Percentiles rank a stretch among this genome's conserved stretches.
Evolutionary conservation across 2,888 invertebrate species (phyloP).

Genomic region (Acleris laterana): DNA sequence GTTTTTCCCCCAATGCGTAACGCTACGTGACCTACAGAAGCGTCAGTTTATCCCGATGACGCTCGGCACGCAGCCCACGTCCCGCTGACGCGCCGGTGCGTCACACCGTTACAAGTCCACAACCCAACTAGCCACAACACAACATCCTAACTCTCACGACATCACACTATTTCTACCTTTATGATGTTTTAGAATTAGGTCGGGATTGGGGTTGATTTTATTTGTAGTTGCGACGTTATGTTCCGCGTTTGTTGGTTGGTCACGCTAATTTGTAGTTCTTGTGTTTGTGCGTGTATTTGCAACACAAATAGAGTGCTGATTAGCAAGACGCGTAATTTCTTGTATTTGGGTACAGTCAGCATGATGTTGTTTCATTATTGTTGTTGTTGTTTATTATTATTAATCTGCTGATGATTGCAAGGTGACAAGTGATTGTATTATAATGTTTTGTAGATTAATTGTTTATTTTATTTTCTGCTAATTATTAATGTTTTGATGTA

Average conservation of each 20-base stretch:
- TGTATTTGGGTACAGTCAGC: background rate
- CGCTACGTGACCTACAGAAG: slow-evolving; percentile 19
- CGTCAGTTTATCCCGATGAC: slow-evolving; percentile 15
- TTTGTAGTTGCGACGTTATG: slow-evolving; percentile 4
- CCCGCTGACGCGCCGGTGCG: slow-evolving; percentile 22
- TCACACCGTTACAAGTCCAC: slow-evolving; percentile 18
- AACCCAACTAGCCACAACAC: background rate
- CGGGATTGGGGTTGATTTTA: background rate
- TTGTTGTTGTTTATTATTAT: no score
- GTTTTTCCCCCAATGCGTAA: slow-evolving; percentile 1
- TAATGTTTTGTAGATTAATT: no score
- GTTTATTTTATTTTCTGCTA: no score
- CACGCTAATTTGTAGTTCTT: slow-evolving; percentile 6
- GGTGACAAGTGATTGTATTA: no score
- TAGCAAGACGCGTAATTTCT: slow-evolving; percentile 13
- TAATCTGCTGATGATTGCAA: no score
- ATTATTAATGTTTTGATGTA: no score
- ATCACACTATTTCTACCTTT: background rate
- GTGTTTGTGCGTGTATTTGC: slow-evolving; percentile 16
- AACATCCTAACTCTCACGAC: background rate
- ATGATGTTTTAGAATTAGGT: background rate
- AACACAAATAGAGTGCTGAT: slow-evolving; percentile 12
- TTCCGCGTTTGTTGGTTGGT: background rate
- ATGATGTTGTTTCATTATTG: background rate
- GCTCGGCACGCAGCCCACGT: slow-evolving; percentile 15